Evolutionary conservation across 2,113 vertebrate genomes (phyloP), one percentile per base, ranked within the genome.

Genomic region (Cavia aperea): DNA sequence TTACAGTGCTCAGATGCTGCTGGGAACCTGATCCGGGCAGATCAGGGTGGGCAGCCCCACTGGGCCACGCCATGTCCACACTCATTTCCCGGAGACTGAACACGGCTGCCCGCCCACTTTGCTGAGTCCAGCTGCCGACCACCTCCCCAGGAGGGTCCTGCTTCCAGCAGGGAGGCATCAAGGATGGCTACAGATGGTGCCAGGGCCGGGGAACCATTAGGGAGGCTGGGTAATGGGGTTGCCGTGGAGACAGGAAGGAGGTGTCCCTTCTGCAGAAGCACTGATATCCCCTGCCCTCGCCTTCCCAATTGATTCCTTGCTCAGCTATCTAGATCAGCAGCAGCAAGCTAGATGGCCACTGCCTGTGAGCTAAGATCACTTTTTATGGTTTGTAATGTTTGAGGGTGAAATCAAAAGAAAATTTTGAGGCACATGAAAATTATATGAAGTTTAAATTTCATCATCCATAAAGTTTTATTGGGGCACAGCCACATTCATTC

Each of bases 1-100:
- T 98, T 98, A 98, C 94, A 97, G 96, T 95, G 96, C 90, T 97
- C 95, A 97, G 97, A 98, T 97, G 97, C 97, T 96, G 81, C 95
- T 95, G 86, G 97, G 97, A 98, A 97, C 94, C 93, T 90, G 97
- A 98, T 97, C 97, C 0, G 0, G 96, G 90, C 96, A 95, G 96
- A 95, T 95, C 97, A 96, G 88, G 96, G 95, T 96, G 96, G 96
- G 96, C 94, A 90, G 93, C 89, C 97, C 92, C 77, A 79, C 83
- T 94, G 91, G 97, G 94, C 97, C 84, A 92, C 91, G 91, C 93
- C 1, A 0, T 15, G 89, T 97, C 97, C 95, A 96, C 92, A 95
- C 94, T 96, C 89, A 94, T 98, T 98, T 97, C 97, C 96, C 96
- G 66, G 97, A 97, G 70, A 96, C 86, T 93, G 96, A 93, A 93